Evolutionary conservation across 1,140 invertebrate species (phyloP), one percentile per base, ranked within the genome.

Genomic region (Aphelinus certus): DNA sequence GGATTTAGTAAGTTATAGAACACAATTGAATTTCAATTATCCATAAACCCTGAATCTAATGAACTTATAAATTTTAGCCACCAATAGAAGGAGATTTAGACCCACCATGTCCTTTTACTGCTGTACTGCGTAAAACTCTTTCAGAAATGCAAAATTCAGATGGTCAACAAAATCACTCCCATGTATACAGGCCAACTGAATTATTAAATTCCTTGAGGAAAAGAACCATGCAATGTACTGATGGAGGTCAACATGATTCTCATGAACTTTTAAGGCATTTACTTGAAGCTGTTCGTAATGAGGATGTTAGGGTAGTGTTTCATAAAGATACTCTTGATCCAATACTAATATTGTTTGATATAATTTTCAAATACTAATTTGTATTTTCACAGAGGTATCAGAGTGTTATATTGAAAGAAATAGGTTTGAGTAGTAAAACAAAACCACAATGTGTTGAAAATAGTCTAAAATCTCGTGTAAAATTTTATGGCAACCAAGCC

Each of bases 181-280:
- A 26, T 26, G 90, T 92, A 51, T 92, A 93, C 77, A 93, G 88
- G 58, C 96, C 96, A 1, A 88, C 88, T 51, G 90, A 92, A 71
- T 88, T 97, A 26, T 92, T 97, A 62, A 90, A 90, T 55, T 91
- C 92, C 76, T 89, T 97, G n/a, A 93, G 91, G 73, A 90, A 91
- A 81, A 95, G 94, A 83, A 90, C 91, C 77, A 91, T 94, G 0
- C 93, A 97, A 82, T 99, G 98, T 85, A 93, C 93, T 73, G 95
- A 96, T n/a, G 96, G 93, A 47, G 94, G 96, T 79, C 97, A 99
- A 84, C 97, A 99, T 83, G 98, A 99, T 88, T 93, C 97, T 7
- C 98, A 99, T 83, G 98, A 99, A 86, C 85, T 99, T 65, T 88
- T 99, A 6, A 88, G 97, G 69, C 95, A 97, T 88, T 87, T 98